phyloP scores from a whole-genome alignment of 2,113 vertebrate species.

The Thamnophis sirtalis region DNA sequence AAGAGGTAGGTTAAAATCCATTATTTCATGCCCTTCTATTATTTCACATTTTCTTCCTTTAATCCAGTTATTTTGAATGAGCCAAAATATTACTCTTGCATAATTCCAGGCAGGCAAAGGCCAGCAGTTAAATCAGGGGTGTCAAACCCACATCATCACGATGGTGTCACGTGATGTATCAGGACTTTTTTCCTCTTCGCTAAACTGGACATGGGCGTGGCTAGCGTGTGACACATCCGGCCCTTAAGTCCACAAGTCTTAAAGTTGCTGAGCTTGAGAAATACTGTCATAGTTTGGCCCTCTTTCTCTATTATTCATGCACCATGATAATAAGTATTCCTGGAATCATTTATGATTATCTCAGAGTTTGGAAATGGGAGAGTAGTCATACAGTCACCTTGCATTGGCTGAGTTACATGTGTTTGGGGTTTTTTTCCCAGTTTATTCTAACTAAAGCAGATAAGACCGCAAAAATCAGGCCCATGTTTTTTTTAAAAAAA shows the following conservation, averaged over 20 bases:
- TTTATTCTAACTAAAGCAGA: background rate
- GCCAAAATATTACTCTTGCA: background rate
- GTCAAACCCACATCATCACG: too few relatives aligned
- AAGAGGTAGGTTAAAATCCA: conserved; percentile 78
- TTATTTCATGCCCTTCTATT: conserved; percentile 14
- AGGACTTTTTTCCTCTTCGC: too few relatives aligned
- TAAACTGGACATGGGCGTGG: too few relatives aligned
- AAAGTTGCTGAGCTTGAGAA: background rate
- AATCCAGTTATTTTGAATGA: background rate
- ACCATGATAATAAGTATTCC: background rate
- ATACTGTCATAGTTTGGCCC: background rate
- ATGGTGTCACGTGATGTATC: too few relatives aligned
- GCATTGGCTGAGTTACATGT: background rate
- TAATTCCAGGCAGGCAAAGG: conserved; percentile 11
- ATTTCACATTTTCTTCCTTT: conserved; percentile 19
- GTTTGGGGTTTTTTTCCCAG: background rate
- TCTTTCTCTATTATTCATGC: background rate
- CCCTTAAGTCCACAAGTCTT: background rate
- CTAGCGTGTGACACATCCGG: too few relatives aligned
- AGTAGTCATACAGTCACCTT: too few relatives aligned
- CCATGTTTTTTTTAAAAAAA: background rate
- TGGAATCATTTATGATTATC: background rate
- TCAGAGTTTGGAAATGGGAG: background rate
- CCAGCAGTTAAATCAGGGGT: background rate
- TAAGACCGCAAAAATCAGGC: background rate